A percentile compares a stretch with the other conserved stretches of the same genome.
Conservation (phyloP, 2,113 vertebrate genomes). For the Pomatostomus ruficeps region DNA sequence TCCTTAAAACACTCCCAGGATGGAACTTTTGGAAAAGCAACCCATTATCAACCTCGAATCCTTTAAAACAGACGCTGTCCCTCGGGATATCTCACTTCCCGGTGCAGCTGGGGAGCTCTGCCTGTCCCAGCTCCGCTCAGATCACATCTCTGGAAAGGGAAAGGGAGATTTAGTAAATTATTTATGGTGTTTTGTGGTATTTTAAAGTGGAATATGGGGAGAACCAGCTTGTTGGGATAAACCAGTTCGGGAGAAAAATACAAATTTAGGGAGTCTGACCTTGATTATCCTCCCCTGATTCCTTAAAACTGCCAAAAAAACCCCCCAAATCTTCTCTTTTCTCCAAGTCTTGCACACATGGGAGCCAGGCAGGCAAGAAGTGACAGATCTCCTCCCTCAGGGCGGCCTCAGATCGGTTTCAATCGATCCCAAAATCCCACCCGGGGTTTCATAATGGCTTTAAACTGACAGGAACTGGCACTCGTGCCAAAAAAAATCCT, state of each 20-base stretch:
- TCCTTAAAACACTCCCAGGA: background rate
- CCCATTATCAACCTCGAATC: background rate
- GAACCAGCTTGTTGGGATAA: background rate
- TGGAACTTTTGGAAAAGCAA: background rate
- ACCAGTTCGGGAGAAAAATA: background rate
- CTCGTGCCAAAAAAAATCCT: slow-evolving; percentile 26
- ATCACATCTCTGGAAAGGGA: background rate
- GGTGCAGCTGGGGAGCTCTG: background rate
- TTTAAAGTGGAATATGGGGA: background rate
- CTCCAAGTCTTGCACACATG: too few relatives aligned
- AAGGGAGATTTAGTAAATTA: background rate
- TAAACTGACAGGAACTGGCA: background rate
- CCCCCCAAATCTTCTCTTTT: background rate
- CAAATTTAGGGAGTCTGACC: background rate
- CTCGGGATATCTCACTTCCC: background rate
- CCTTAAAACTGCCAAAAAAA: background rate
- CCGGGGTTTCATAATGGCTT: background rate
- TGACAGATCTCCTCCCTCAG: background rate
- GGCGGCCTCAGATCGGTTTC: background rate
- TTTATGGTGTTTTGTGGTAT: background rate
- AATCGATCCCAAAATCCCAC: background rate
- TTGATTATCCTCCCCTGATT: background rate
- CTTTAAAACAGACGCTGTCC: background rate
- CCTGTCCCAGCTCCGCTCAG: background rate
- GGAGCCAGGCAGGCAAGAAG: background rate